Evolutionary conservation across 2,113 vertebrate species (phyloP), one percentile per base, ranked within the genome.

Genomic region (Dasypus novemcinctus): DNA sequence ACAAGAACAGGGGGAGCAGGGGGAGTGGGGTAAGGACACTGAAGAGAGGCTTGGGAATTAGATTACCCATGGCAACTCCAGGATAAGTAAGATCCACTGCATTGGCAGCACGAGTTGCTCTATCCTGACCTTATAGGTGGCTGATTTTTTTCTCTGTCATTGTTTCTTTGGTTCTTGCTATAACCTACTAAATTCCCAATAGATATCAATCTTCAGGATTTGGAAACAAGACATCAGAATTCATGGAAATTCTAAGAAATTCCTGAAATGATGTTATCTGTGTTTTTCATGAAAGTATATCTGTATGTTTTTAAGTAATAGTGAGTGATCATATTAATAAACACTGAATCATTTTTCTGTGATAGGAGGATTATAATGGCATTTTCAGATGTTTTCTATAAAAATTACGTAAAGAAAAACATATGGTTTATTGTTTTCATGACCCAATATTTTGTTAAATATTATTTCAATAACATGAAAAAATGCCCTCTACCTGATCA

Each of bases 181-280:
- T 57, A 21, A 49, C 64, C 49, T 69, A 31, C 18, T 85, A 81
- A 93, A 64, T 85, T 78, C 20, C 21, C 63, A 87, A 49, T 11
- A 41, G n/a, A 66, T 64, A 78, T 5, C 86, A 38, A 68, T 64
- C 57, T 38, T 81, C 29, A 64, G 36, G 49, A 78, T 83, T 82
- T 31, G 68, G 54, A 94, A 66, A 57, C 14, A 89, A 78, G 29
- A 95, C 82, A 87, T 52, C 52, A 91, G 38, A 93, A 78, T 92
- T 81, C 46, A 27, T 86, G 5, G 43, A 81, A 80, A 64, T 61
- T 87, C 46, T 72, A 43, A 90, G n/a, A 4, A 86, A 87, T 64
- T 78, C 36, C 14, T 41, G 4, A 76, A 83, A 72, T 74, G 3
- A 20, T 66, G 7, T 66, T 80, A 43, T 72, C 10, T 82, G 5